phyloP scores from a whole-genome alignment of 2,113 vertebrate species.

The Gorsachius goisagi region DNA sequence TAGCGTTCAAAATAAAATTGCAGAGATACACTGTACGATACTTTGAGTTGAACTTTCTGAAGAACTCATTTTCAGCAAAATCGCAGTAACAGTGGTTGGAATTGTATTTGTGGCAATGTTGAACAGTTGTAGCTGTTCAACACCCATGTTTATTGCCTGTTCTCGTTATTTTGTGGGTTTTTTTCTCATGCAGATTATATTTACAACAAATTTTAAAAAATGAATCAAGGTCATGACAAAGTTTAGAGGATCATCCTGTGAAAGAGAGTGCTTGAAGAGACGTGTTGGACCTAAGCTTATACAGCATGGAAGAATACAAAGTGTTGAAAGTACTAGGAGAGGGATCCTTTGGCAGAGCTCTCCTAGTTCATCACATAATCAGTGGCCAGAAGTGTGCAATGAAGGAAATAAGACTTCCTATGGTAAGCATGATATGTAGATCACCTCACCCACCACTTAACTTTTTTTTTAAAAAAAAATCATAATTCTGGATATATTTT shows the following conservation, averaged over 20 bases:
- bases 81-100: neutral
- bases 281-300: neutral
- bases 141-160: neutral
- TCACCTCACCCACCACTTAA: neutral
- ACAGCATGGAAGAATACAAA: slow-evolving; percentile 82
- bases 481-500: neutral
- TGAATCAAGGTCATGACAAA: neutral
- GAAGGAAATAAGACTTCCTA: slow-evolving; percentile 89
- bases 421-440: slow-evolving; percentile 71
- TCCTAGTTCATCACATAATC: slow-evolving; percentile 75
- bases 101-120: neutral
- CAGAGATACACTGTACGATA: neutral
- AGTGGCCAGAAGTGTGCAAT: slow-evolving; percentile 76
- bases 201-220: neutral
- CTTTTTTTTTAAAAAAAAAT: neutral
- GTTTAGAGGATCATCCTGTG: neutral
- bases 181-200: neutral
- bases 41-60: neutral
- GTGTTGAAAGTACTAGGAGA: slow-evolving; percentile 82
- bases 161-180: neutral
- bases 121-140: neutral
- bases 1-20: neutral
- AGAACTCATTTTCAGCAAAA: neutral
- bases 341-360: slow-evolving; percentile 87
- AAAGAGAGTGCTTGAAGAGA: neutral